Conservation (phyloP, 2,113 vertebrate genomes). For the Lates calcarifer region DNA sequence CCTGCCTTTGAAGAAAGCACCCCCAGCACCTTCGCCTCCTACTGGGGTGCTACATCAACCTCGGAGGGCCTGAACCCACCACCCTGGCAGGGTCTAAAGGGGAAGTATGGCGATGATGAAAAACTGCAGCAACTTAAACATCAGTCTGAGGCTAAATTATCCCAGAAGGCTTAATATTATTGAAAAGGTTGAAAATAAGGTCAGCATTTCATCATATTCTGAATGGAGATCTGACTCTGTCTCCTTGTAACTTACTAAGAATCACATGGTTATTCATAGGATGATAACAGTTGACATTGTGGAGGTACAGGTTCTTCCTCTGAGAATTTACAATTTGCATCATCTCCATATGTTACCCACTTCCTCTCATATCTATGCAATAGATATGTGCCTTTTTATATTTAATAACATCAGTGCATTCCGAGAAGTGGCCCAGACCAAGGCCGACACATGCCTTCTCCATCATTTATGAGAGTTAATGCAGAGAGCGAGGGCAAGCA, state of each 20-base stretch:
- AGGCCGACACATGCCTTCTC: slow-evolving; percentile 54
- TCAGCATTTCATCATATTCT: background rate
- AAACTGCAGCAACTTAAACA: slow-evolving; percentile 16
- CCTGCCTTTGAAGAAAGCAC: slow-evolving; percentile 50
- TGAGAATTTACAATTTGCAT: slow-evolving; percentile 3
- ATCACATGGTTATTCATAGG: background rate
- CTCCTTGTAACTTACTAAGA: background rate
- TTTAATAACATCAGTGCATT: slow-evolving; percentile 46
- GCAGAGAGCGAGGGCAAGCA: slow-evolving; percentile 53
- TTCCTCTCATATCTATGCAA: background rate
- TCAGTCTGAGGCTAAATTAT: slow-evolving; percentile 1
- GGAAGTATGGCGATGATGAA: slow-evolving; percentile 5
- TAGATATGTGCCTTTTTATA: slow-evolving; percentile 24
- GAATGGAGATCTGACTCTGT: background rate
- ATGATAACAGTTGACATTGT: background rate
- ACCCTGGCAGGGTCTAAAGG: slow-evolving; percentile 16
- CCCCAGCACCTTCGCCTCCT: slow-evolving; percentile 22
- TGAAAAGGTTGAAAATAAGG: background rate
- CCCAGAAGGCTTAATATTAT: background rate
- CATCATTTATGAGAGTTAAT: slow-evolving; percentile 73
- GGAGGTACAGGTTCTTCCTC: background rate
- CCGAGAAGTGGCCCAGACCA: slow-evolving; percentile 7
- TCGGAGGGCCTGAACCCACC: background rate
- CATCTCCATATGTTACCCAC: background rate
- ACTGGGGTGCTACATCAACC: background rate